These are phyloP conservation scores for Chiloscyllium plagiosum DNA, from an alignment of 2,113 vertebrate species.

Conservation along the genomic window DNA sequence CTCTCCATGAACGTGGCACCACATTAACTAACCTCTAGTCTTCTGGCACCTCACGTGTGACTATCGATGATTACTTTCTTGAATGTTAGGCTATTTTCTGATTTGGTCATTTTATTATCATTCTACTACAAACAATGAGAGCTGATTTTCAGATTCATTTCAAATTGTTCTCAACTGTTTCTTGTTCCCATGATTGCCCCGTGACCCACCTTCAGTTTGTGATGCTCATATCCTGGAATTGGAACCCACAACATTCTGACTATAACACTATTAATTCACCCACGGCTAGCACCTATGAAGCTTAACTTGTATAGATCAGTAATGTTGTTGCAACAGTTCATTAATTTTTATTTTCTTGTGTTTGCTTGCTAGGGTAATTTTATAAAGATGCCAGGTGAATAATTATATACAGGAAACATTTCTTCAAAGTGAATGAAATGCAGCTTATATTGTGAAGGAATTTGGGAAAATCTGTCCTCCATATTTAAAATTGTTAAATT, in stretches of 20 bases:
- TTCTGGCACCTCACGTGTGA: too few relatives aligned
- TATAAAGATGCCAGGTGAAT: not conserved
- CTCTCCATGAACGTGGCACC: too few relatives aligned
- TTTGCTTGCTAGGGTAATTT: not conserved
- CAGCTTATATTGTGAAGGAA: not conserved
- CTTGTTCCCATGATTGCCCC: too few relatives aligned
- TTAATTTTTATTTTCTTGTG: not conserved
- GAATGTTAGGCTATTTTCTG: too few relatives aligned
- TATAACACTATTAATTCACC: too few relatives aligned
- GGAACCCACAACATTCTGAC: not conserved
- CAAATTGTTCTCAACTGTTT: too few relatives aligned
- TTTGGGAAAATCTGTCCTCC: not conserved
- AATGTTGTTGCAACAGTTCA: not conserved
- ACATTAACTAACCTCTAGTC: too few relatives aligned
- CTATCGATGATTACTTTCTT: too few relatives aligned
- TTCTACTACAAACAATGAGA: too few relatives aligned
- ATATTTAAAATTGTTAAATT: not conserved
- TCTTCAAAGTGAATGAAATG: not conserved
- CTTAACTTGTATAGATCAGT: not conserved
- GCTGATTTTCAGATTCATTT: too few relatives aligned
- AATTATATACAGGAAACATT: not conserved
- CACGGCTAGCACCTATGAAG: not conserved
- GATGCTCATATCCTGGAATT: not conserved
- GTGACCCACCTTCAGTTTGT: not conserved
- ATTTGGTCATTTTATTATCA: too few relatives aligned